Evolutionary conservation across 2,797 vertebrate species (phyloP), one percentile per base, ranked within the genome.

Genomic region (Ptychobarbus kaznakovi): DNA sequence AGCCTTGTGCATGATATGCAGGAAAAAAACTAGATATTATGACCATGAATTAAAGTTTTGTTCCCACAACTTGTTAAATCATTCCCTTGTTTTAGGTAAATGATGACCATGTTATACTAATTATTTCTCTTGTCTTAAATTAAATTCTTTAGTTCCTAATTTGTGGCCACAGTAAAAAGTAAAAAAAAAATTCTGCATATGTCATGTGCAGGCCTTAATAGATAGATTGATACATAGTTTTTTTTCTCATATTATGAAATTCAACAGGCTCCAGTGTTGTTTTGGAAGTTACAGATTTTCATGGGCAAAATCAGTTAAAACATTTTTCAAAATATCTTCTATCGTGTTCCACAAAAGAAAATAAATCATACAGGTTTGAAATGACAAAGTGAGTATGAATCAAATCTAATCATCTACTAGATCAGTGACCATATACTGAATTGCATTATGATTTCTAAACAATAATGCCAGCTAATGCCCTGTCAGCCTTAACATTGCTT

Each of bases 401-500:
- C 56, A 63, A 78, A 75, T 65, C 56, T 12, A 63, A 22, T 28
- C 16, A 75, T 66, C 10, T 66, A 49, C 6, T 15, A 66, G 25
- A 32, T 83, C 72, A 35, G 18, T 80, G 25, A 65, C 40, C 44
- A 40, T 66, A 53, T 16, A 66, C 20, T 15, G 32, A 40, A 16
- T 75, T 65, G 69, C 49, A 28, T 49, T 79, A 35, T 73, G 12
- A 77, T 44, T 38, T 7, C 44, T 49, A 75, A 65, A 81, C 82
- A 78, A 58, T 73, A 49, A 68, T 32, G 44, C 69, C 28, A 86
- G 15, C 73, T 81, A 85, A 87, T 83, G 49, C 65, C 81, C 80
- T 83, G 83, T 87, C 86, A 84, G 73, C 87, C 40, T 78, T 82
- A 65, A 83, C 56, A 69, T 22, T 61, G n/a, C 77, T 88, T 53